A percentile compares a stretch with the other conserved stretches of the same genome.
Conservation (phyloP, 2,888 invertebrate genomes). For the Caenorhabditis angaria region DNA sequence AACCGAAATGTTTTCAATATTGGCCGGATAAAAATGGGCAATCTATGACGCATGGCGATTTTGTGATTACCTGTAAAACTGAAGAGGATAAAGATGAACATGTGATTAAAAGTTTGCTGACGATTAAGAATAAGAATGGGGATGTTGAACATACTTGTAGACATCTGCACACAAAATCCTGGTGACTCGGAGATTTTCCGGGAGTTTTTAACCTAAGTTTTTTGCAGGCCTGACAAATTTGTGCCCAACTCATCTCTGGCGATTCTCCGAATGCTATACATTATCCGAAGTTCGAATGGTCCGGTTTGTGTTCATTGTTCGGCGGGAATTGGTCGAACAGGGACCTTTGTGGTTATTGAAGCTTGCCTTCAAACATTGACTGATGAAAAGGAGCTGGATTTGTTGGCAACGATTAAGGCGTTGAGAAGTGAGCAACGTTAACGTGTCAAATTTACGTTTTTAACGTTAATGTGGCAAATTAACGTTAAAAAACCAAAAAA, state of each 20-base stretch:
- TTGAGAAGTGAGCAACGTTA: constrained; percentile 24
- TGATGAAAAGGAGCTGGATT: constrained; percentile 39
- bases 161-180: constrained; percentile 38
- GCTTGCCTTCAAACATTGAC: constrained; percentile 34
- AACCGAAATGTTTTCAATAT: constrained; percentile 33
- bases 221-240: constrained; percentile 38
- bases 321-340: constrained; percentile 40
- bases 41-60: constrained; percentile 13
- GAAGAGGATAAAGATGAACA: constrained; percentile 34
- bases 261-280: constrained; percentile 36
- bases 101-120: constrained; percentile 21
- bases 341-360: constrained; percentile 40
- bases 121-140: constrained; percentile 14
- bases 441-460: too few relatives aligned
- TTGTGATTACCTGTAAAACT: constrained; percentile 15
- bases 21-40: constrained; percentile 33
- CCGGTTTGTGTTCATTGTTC: constrained; percentile 38
- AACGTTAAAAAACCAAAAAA: too few relatives aligned
- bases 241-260: constrained; percentile 30
- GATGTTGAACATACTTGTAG: constrained; percentile 18
- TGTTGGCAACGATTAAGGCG: constrained; percentile 22
- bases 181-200: constrained; percentile 10
- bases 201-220: too few relatives aligned
- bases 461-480: too few relatives aligned
- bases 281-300: constrained; percentile 20